phyloP scores from a whole-genome alignment of 2,888 invertebrate genomes.

The Patella depressa region DNA sequence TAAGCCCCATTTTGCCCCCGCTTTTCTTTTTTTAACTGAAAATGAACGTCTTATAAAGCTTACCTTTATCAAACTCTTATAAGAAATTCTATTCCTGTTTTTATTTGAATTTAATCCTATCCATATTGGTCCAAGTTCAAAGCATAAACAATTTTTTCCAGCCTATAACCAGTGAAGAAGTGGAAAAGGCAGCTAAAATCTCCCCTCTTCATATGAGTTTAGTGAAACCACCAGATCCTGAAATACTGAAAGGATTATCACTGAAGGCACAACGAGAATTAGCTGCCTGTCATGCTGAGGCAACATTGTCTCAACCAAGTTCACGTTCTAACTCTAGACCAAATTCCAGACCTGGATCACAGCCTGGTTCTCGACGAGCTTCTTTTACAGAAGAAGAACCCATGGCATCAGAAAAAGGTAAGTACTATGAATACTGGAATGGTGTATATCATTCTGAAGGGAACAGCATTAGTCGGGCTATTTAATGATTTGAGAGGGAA shows the following conservation, averaged over 20 bases:
- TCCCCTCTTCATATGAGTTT: slow-evolving; percentile 75
- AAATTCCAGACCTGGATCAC: slow-evolving; percentile 35
- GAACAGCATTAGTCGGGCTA: too few relatives aligned
- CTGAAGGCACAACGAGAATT: slow-evolving; percentile 69
- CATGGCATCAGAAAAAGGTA: slow-evolving; percentile 19
- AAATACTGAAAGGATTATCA: slow-evolving; percentile 61
- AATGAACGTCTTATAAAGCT: not conserved
- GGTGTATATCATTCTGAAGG: too few relatives aligned
- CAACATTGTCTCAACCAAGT: slow-evolving; percentile 71
- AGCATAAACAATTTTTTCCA: slow-evolving; percentile 71
- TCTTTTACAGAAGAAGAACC: slow-evolving; percentile 34
- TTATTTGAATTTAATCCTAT: too few relatives aligned
- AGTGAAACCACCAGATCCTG: slow-evolving; percentile 71
- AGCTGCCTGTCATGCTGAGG: slow-evolving; percentile 75
- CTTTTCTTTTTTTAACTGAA: too few relatives aligned
- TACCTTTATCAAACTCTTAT: not conserved
- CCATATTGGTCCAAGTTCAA: too few relatives aligned
- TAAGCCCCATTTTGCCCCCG: too few relatives aligned
- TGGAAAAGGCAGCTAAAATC: slow-evolving; percentile 75
- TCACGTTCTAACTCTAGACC: slow-evolving; percentile 40
- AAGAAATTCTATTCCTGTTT: slow-evolving; percentile 8
- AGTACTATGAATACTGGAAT: too few relatives aligned
- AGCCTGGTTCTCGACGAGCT: slow-evolving; percentile 49
- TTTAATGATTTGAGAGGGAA: too few relatives aligned
- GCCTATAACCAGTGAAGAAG: slow-evolving; percentile 82